Conservation (phyloP, 2,113 vertebrate species). For the Leucosticte australis region DNA sequence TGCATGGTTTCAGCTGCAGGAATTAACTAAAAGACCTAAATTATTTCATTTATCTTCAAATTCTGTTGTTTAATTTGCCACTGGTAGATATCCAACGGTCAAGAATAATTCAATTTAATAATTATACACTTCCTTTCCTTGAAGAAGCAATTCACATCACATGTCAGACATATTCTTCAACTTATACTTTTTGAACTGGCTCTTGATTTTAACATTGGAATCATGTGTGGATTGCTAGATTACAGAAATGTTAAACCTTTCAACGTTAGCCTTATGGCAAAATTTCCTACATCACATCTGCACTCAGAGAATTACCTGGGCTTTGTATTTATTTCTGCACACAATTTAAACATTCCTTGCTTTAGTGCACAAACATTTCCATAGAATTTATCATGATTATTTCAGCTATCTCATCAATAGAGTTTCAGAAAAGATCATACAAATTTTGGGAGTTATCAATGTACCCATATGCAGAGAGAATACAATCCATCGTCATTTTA, state of each 20-base stretch:
- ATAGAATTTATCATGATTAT: not conserved
- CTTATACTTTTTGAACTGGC: not conserved
- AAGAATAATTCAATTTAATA: not conserved
- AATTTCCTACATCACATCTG: not conserved
- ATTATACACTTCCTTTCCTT: not conserved
- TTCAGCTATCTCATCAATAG: not conserved
- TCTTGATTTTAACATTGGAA: not conserved
- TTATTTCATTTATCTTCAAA: not conserved
- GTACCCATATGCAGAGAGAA: not conserved
- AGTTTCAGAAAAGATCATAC: not conserved
- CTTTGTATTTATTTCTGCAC: not conserved
- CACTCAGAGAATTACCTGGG: not conserved
- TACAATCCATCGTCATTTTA: too few relatives aligned
- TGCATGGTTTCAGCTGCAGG: not conserved
- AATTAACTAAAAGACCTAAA: not conserved
- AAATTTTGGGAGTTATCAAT: not conserved
- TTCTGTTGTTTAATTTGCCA: not conserved
- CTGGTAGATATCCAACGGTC: accelerated
- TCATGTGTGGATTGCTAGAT: not conserved
- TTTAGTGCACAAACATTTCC: not conserved
- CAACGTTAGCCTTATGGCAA: not conserved
- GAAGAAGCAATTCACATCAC: not conserved
- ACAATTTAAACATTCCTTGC: not conserved
- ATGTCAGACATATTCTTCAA: not conserved
- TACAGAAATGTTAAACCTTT: not conserved